Percentiles rank a stretch among this genome's conserved stretches.
Conservation (phyloP, 2,797 vertebrate species). For the Chiropotes sagulatus region DNA sequence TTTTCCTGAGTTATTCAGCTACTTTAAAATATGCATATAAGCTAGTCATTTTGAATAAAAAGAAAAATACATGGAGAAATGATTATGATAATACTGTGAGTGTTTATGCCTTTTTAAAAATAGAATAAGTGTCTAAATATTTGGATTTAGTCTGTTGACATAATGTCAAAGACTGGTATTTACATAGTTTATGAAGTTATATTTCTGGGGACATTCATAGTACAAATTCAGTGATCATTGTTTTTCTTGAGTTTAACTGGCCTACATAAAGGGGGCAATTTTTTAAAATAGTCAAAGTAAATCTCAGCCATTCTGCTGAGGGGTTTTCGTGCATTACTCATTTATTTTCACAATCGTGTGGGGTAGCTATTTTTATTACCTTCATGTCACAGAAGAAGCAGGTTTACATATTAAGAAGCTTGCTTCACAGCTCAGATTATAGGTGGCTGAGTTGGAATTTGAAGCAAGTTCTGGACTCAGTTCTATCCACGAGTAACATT, state of each 20-base stretch:
- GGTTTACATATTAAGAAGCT: neutral
- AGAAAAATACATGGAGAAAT: slow-evolving; percentile 9
- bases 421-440: neutral
- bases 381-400: neutral
- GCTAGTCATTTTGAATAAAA: slow-evolving; percentile 31
- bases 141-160: neutral
- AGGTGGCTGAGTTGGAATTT: neutral
- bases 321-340: neutral
- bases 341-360: neutral
- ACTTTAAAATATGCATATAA: neutral
- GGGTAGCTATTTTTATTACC: neutral
- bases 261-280: neutral
- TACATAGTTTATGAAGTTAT: slow-evolving; percentile 26
- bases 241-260: neutral
- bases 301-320: neutral
- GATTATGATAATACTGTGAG: neutral
- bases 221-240: neutral
- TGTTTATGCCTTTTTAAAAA: neutral
- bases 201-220: neutral
- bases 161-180: slow-evolving; percentile 6
- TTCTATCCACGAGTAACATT: neutral
- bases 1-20: slow-evolving; percentile 4
- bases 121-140: slow-evolving; percentile 6
- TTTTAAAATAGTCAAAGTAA: neutral
- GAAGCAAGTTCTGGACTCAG: neutral